Percentiles rank a stretch among this genome's conserved stretches.
phyloP scores from a whole-genome alignment of 2,797 vertebrate species.

The Spheniscus humboldti region DNA sequence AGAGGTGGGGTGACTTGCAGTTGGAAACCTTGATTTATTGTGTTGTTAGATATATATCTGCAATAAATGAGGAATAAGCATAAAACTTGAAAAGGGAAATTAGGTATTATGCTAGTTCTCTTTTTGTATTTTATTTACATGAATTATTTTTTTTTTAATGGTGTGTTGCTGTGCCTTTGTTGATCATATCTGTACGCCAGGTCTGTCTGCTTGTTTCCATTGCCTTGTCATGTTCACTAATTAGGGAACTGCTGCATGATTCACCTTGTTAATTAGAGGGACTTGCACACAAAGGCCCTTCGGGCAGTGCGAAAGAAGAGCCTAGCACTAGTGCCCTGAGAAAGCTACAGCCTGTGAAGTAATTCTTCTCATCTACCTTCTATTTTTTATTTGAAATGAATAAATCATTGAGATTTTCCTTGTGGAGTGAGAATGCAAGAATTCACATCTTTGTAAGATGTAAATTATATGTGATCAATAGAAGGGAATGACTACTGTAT shows the following conservation, averaged over 20 bases:
- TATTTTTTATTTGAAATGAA: constrained; percentile 99
- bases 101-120: not conserved
- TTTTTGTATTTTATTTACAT: constrained; percentile 60
- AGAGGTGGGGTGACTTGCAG: constrained; percentile 1
- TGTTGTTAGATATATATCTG: constrained; percentile 40
- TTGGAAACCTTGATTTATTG: constrained; percentile 39
- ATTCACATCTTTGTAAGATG: constrained; percentile 93
- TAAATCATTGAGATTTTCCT: constrained; percentile 98
- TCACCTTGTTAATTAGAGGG: constrained; percentile 99
- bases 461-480: constrained; percentile 98
- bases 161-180: constrained; percentile 73
- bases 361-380: constrained; percentile 97
- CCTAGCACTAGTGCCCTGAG: constrained; percentile 91
- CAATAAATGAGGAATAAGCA: constrained; percentile 41
- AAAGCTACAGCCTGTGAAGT: constrained; percentile 93
- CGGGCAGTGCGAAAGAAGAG: constrained; percentile 80
- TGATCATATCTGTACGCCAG: constrained; percentile 82
- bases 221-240: constrained; percentile 99
- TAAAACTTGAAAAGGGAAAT: constrained; percentile 51
- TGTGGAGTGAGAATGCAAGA: constrained; percentile 91
- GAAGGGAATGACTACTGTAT: constrained; percentile 81
- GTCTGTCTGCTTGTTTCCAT: constrained; percentile 89
- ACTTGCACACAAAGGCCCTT: constrained; percentile 92
- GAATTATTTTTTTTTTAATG: constrained; percentile 50
- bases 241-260: constrained; percentile 98